These are phyloP conservation scores for Hypanus sabinus DNA, from an alignment of 2,113 vertebrate genomes.

Conservation along the genomic window DNA sequence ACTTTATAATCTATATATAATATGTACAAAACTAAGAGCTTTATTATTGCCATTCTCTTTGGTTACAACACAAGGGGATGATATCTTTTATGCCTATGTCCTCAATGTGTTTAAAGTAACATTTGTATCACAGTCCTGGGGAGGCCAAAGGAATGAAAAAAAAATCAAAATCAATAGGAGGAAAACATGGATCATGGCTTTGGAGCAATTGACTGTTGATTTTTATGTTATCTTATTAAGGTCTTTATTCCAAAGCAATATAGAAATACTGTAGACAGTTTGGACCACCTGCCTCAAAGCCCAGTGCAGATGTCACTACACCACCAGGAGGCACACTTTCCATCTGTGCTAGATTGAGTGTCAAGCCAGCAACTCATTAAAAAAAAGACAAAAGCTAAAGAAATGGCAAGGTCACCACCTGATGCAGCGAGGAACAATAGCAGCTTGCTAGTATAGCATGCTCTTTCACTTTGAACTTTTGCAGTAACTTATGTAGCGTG, in stretches of 20 bases:
- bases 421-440: too few relatives aligned
- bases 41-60: conserved; percentile 9
- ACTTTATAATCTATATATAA: conserved; percentile 16
- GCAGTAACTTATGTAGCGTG: too few relatives aligned
- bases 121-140: background rate
- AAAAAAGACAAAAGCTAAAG: too few relatives aligned
- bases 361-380: too few relatives aligned
- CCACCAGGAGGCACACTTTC: too few relatives aligned
- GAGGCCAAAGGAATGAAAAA: background rate
- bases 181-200: background rate
- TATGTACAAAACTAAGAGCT: background rate
- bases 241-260: background rate
- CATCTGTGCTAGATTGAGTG: too few relatives aligned
- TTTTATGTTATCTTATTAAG: background rate
- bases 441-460: background rate
- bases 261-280: too few relatives aligned
- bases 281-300: too few relatives aligned
- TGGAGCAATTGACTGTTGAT: background rate
- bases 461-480: background rate
- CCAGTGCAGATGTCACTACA: too few relatives aligned
- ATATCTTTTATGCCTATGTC: background rate
- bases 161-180: background rate
- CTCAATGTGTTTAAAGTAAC: background rate
- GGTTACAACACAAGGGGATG: background rate
- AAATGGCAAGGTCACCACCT: too few relatives aligned